phyloP scores from a whole-genome alignment of 2,797 vertebrate species.

The Borostomias antarcticus region DNA sequence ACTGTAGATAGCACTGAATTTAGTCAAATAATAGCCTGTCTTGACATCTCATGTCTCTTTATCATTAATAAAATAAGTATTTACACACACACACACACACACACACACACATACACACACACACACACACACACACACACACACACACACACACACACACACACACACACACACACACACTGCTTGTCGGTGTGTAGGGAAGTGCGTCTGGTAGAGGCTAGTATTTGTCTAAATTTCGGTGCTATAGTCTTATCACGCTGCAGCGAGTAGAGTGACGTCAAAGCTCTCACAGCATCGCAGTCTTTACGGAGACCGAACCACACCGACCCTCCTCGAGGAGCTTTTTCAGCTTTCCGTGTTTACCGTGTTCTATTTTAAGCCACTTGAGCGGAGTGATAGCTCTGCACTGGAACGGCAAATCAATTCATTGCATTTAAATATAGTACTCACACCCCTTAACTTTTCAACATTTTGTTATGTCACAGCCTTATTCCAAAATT shows the following conservation, averaged over 20 bases:
- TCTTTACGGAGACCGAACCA: constrained; percentile 39
- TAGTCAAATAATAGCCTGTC: not conserved
- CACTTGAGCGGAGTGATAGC: constrained; percentile 62
- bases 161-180: not conserved
- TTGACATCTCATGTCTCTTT: not conserved
- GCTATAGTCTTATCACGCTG: no score
- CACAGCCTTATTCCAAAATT: no score
- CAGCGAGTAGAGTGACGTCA: constrained; percentile 19
- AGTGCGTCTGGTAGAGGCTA: no score
- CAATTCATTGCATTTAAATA: constrained; percentile 75
- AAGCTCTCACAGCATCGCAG: constrained; percentile 1
- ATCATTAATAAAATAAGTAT: not conserved
- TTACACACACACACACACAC: not conserved
- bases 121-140: not conserved
- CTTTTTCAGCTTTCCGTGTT: constrained; percentile 60
- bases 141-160: not conserved
- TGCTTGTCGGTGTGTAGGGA: no score
- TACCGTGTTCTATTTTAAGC: constrained; percentile 76
- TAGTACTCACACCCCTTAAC: no score
- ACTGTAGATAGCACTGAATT: not conserved
- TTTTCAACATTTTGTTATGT: no score
- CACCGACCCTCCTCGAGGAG: constrained; percentile 62
- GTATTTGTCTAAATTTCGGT: no score
- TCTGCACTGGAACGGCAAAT: constrained; percentile 65
- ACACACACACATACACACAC: not conserved